These are phyloP conservation scores for Polydrusus tereticollis DNA, from an alignment of 2,888 invertebrate species.

Conservation along the genomic window DNA sequence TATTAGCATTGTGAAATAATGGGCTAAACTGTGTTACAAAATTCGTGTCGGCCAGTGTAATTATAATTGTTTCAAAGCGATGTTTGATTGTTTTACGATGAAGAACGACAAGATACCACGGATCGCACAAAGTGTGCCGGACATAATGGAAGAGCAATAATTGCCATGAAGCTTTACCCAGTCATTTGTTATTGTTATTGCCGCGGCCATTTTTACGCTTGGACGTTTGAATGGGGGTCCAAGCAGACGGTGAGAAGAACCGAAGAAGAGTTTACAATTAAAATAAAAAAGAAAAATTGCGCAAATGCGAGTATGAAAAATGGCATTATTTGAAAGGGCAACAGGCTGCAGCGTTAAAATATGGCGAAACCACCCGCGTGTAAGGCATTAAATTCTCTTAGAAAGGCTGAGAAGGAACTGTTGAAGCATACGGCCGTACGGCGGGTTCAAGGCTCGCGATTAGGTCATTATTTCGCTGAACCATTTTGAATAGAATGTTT, in stretches of 20 bases:
- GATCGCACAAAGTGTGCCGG: conserved; percentile 19
- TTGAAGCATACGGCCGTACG: not conserved
- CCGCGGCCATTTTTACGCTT: not conserved
- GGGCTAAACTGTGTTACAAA: too few relatives aligned
- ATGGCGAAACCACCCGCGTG: not conserved
- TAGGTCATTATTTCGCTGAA: conserved; percentile 14
- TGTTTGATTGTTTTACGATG: conserved; percentile 22
- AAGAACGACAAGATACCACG: conserved; percentile 13
- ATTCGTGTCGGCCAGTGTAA: too few relatives aligned
- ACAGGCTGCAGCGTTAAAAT: not conserved
- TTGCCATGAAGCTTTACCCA: not conserved
- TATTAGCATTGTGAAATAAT: too few relatives aligned
- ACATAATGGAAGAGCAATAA: conserved; percentile 6
- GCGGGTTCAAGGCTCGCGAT: conserved; percentile 7
- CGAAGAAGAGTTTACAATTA: not conserved
- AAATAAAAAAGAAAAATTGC: not conserved
- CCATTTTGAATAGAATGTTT: conserved; percentile 13
- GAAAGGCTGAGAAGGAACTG: not conserved
- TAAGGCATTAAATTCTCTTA: not conserved
- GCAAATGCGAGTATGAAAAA: not conserved
- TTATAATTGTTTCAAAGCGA: conserved; percentile 24
- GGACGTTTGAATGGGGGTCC: conserved; percentile 12
- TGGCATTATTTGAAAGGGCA: not conserved
- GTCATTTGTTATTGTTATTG: conserved; percentile 17
- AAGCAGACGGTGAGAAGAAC: not conserved